Evolutionary conservation across 2,113 vertebrate genomes (phyloP).

Genomic region (Tragelaphus scriptus): DNA sequence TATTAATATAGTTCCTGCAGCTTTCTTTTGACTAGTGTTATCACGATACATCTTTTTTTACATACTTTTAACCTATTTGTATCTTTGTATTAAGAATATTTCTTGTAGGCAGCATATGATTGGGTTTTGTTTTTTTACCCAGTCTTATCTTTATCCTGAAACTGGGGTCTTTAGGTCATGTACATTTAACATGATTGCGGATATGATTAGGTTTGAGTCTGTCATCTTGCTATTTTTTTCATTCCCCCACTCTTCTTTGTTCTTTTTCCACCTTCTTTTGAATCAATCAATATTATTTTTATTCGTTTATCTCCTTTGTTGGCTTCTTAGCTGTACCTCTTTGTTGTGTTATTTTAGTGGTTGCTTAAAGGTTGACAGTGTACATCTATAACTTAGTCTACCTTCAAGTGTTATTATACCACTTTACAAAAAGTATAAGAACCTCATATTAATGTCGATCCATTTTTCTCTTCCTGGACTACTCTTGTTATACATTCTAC

Average conservation of each 20-base stretch:
- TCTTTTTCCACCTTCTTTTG: not conserved
- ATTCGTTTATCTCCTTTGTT: not conserved
- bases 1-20: not conserved
- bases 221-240: not conserved
- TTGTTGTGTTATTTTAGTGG: not conserved
- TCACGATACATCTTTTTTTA: not conserved
- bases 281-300: not conserved
- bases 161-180: not conserved
- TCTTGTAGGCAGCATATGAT: not conserved
- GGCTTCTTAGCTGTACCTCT: not conserved
- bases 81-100: not conserved
- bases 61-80: not conserved
- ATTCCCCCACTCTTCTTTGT: not conserved
- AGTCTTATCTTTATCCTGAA: not conserved
- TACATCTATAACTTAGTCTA: not conserved
- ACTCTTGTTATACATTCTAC: not conserved
- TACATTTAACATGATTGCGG: not conserved
- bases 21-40: not conserved
- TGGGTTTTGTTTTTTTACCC: not conserved
- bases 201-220: not conserved
- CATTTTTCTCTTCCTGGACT: not conserved
- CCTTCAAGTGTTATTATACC: not conserved
- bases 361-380: not conserved
- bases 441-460: not conserved
- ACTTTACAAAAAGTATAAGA: not conserved